Evolutionary conservation across 2,797 vertebrate genomes (phyloP).

Genomic region (Sebastiscus albofasciatus): DNA sequence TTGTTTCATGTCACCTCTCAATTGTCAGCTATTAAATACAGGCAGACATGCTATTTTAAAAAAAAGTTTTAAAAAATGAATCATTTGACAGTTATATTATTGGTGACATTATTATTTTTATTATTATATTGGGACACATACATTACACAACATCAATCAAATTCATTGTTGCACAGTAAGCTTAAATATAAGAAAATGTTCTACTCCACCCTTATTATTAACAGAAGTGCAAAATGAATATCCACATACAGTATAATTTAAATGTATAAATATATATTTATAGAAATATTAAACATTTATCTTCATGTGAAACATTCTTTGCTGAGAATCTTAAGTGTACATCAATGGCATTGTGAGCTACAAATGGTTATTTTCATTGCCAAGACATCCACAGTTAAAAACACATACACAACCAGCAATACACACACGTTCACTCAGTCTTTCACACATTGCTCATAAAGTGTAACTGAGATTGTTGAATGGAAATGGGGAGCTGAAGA

Average conservation of each 20-base stretch:
- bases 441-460: neutral
- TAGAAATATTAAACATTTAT: neutral
- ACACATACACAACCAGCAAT: neutral
- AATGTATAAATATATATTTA: constrained; percentile 11
- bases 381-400: neutral
- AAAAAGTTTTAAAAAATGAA: neutral
- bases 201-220: neutral
- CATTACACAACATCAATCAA: neutral
- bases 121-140: neutral
- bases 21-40: neutral
- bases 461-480: neutral
- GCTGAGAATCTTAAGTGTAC: neutral
- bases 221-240: neutral
- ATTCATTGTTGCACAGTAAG: neutral
- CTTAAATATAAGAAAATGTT: constrained; percentile 2
- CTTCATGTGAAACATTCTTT: neutral
- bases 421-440: neutral
- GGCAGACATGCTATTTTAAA: neutral
- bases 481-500: neutral
- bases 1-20: neutral
- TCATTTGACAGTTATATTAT: neutral
- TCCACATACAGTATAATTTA: neutral
- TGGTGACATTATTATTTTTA: neutral
- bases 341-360: neutral
- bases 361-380: neutral